These are phyloP conservation scores for Buphagus erythrorhynchus DNA, from an alignment of 2,797 vertebrate genomes.

Conservation along the genomic window DNA sequence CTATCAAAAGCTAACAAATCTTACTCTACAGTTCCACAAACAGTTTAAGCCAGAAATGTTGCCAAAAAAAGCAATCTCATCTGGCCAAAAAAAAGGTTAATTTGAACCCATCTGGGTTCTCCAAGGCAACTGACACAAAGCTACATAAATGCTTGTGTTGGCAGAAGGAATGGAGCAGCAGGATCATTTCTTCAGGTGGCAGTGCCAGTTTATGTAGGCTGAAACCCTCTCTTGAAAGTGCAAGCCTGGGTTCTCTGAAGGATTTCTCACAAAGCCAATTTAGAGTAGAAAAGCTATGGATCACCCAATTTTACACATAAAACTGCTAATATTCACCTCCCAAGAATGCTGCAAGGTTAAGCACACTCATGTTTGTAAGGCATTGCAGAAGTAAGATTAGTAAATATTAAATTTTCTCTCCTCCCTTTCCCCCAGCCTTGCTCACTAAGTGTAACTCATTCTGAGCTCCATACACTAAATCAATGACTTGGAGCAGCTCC, in stretches of 20 bases:
- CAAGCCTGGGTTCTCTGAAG: background rate
- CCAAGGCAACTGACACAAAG: slow-evolving; percentile 6
- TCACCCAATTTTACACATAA: background rate
- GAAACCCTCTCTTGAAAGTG: background rate
- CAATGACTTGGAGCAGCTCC: background rate
- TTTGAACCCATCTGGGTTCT: slow-evolving; percentile 2
- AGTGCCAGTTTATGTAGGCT: slow-evolving; percentile 1
- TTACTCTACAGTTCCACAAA: slow-evolving; percentile 44
- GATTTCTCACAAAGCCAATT: background rate
- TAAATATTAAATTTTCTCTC: slow-evolving; percentile 52
- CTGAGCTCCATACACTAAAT: background rate
- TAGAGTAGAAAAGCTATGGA: background rate
- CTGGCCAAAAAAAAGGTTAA: slow-evolving; percentile 45
- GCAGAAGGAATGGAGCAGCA: slow-evolving; percentile 6
- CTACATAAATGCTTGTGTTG: slow-evolving; percentile 54
- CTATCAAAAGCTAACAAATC: slow-evolving; percentile 48
- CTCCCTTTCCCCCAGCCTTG: background rate
- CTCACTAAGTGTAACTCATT: background rate
- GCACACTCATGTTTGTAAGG: background rate
- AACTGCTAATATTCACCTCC: slow-evolving; percentile 35
- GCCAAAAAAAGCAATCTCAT: slow-evolving; percentile 56
- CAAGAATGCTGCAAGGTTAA: slow-evolving; percentile 1
- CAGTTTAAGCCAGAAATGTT: slow-evolving; percentile 4
- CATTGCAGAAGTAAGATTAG: background rate
- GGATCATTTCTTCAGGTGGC: slow-evolving; percentile 37